Evolutionary conservation across 92 coral and sea anemone genomes (phyloP), one percentile per base, ranked within the genome.

Genomic region (Actinernus sp.): DNA sequence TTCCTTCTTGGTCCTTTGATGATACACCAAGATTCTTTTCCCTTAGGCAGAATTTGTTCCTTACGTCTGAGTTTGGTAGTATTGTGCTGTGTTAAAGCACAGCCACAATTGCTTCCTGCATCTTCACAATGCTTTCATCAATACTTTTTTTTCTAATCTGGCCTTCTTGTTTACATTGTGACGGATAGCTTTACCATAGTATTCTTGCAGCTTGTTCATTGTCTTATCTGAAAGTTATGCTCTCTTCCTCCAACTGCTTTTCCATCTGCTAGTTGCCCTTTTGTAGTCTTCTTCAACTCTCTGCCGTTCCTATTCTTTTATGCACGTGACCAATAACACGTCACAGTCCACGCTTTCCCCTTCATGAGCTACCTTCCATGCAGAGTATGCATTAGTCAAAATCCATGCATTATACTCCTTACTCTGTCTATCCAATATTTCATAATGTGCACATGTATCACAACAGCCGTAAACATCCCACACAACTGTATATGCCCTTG

Each of bases 381-480:
- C 25, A 24, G 55, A 33, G 24, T 70, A 58, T 36, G 32, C 55
- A 31, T 70, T 31, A 58, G 68, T 51, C 24, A 21, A 9, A 20
- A 58, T 43, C 80, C 80, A 73, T 19, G 41, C 57, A 27, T 73
- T 61, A 46, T 74, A 74, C 34, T 74, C 39, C 27, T 54, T 43
- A 26, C 54, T 49, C 37, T 45, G 70, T 26, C 60, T 48, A 16
- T 51, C 73, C 62, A 74, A n/a, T 22, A 26, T 60, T 36, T 59
- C 58, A 47, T 59, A 70, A 21, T 46, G 55, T 9, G 22, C 16
- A 6, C 50, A 53, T 2, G 18, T 37, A 55, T 52, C 30, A 70
- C 78, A 38, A 28, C 66, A 55, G 49, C 78, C 68, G 37, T 70
- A 70, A 25, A 43, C 38, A 43, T 70, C 70, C 78, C 78, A 55